Base-by-base conservation (phyloP, 1,140 invertebrate genomes). In the Zaprionus davidi region DNA sequence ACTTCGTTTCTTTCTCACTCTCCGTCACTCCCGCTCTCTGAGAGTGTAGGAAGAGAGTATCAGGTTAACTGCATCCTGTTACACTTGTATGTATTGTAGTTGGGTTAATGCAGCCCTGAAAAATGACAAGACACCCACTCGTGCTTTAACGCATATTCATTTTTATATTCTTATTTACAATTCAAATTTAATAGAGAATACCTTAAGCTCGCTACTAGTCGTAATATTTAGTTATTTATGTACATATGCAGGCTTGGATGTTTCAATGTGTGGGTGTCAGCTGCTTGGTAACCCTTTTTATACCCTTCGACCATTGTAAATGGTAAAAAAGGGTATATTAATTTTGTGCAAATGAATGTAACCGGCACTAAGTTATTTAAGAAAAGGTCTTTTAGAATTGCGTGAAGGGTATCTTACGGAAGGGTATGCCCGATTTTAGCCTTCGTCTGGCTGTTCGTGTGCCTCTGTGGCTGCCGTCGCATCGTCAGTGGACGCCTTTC, bases 201-300 rank as follows among this genome's bases (percentile, higher is more conserved):
- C 38, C 53, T 76, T 62, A 17, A 56, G 34, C 34, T 3, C 13
- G 31, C 1, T 58, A 24, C 17, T 13, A 65, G 49, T 46, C 28
- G 46, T 57, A 44, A 49, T 63, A 55, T 20, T 44, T 57, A 28
- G 55, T 2, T 53, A 46, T 56, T 24, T 26, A 1, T 11, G 13
- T 34, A 38, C 15, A 20, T 38, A n/a, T 20, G 58, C 53, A 57
- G 51, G 28, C 36, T 13, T 46, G 20, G 13, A 49, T 58, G 41
- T 75, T 59, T 64, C 70, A 60, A 46, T 60, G 53, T 38, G 59
- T 64, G 28, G 69, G 55, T 67, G 56, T 46, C 31, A 68, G 28
- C 31, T 34, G 59, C 34, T 78, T 62, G 62, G 51, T 68, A 78
- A 86, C 77, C 79, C 77, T 86, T 82, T 82, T 76, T 57, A 34